Percentiles rank a stretch among this genome's conserved stretches.
Evolutionary conservation across 2,113 vertebrate genomes (phyloP).

Genomic region (Parus major): DNA sequence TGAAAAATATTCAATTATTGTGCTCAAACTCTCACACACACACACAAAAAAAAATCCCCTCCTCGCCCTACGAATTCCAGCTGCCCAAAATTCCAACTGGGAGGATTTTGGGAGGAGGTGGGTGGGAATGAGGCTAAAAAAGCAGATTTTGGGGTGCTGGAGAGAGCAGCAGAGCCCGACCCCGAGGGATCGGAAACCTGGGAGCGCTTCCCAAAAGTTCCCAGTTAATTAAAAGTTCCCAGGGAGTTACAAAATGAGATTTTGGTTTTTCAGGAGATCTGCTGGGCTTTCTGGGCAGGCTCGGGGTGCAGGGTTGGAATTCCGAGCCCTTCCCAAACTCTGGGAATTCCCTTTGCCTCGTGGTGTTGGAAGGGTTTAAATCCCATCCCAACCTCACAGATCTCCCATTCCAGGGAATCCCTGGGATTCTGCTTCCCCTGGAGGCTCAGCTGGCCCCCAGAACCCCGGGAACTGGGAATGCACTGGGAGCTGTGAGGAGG

Average conservation of each 20-base stretch:
- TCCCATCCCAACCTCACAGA: accelerated
- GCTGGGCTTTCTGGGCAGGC: not conserved
- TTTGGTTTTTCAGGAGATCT: not conserved
- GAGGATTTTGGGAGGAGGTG: not conserved
- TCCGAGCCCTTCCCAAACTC: not conserved
- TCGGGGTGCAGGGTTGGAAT: not conserved
- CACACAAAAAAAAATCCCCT: not conserved
- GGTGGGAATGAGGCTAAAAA: not conserved
- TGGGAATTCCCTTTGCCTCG: not conserved
- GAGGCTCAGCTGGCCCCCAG: no score
- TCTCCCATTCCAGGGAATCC: not conserved
- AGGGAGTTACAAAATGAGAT: not conserved
- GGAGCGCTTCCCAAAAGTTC: not conserved
- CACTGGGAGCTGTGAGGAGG: not conserved
- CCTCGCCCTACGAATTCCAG: not conserved
- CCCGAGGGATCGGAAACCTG: not conserved
- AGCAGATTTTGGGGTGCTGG: not conserved
- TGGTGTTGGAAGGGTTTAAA: not conserved
- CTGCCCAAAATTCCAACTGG: not conserved
- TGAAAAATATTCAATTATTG: not conserved
- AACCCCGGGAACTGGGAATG: not conserved
- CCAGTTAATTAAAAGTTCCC: not conserved
- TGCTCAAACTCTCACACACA: not conserved
- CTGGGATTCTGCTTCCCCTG: not conserved
- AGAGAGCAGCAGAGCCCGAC: no score